Conservation (phyloP, 2,113 vertebrate species). For the Nanger granti region DNA sequence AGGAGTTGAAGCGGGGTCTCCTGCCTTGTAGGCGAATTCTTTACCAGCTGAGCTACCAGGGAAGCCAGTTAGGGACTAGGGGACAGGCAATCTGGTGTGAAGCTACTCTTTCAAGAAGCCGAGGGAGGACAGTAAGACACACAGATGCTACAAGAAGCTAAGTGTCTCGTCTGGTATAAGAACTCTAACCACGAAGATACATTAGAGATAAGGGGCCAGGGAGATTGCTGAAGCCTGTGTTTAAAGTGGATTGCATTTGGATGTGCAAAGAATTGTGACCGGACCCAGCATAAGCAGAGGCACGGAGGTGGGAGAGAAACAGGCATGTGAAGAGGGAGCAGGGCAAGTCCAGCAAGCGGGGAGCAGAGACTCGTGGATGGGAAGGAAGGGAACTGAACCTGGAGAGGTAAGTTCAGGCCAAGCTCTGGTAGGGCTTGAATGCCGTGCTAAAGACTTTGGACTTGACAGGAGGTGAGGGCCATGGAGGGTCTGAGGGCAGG, state of each 20-base stretch:
- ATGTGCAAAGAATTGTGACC: neutral
- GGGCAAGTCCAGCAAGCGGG: neutral
- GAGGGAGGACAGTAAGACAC: neutral
- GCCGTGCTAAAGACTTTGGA: neutral
- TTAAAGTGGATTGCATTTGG: neutral
- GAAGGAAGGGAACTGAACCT: neutral
- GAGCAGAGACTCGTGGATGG: neutral
- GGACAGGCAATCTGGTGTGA: neutral
- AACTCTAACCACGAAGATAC: neutral
- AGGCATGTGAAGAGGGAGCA: neutral
- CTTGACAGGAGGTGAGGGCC: neutral
- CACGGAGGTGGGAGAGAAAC: neutral
- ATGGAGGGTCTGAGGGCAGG: neutral
- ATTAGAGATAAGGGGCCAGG: neutral
- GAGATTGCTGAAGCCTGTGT: neutral
- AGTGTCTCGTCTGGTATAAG: neutral
- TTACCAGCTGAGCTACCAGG: neutral
- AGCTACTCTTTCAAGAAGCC: neutral
- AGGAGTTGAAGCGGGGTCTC: neutral
- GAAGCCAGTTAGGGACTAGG: neutral
- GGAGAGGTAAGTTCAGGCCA: neutral
- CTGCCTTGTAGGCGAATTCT: neutral
- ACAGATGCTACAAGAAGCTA: neutral
- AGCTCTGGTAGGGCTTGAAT: neutral
- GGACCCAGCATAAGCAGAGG: neutral